A percentile compares a stretch with the other conserved stretches of the same genome.
Conservation (phyloP, 1,140 invertebrate species). For the Adelges cooleyi region DNA sequence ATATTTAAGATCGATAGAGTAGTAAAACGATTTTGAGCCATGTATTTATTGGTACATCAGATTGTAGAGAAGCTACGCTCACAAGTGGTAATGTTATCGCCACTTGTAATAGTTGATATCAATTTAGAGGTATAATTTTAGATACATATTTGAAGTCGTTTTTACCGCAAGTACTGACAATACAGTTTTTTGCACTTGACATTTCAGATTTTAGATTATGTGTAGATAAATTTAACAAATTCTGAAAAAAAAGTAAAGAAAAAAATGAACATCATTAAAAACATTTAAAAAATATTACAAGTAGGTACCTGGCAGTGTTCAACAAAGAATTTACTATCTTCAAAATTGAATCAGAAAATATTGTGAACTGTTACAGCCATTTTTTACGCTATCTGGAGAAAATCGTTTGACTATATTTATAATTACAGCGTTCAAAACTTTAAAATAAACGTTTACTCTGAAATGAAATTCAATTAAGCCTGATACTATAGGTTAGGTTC, state of each 20-base stretch:
- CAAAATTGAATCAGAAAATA: neutral
- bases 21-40: neutral
- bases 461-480: neutral
- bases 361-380: neutral
- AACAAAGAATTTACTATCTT: neutral
- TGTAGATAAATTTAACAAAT: neutral
- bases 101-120: neutral
- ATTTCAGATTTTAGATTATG: neutral
- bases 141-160: neutral
- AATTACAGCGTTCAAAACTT: neutral
- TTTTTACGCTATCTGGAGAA: neutral
- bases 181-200: neutral
- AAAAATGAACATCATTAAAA: neutral
- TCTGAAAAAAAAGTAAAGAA: neutral
- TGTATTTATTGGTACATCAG: neutral
- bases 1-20: neutral
- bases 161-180: neutral
- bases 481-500: neutral
- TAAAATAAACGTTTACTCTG: neutral
- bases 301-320: neutral
- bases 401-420: neutral
- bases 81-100: neutral
- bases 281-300: neutral
- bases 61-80: neutral
- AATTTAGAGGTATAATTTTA: neutral